Evolutionary conservation across 2,888 invertebrate species (phyloP), one percentile per base, ranked within the genome.

Genomic region (Xanthia togata): DNA sequence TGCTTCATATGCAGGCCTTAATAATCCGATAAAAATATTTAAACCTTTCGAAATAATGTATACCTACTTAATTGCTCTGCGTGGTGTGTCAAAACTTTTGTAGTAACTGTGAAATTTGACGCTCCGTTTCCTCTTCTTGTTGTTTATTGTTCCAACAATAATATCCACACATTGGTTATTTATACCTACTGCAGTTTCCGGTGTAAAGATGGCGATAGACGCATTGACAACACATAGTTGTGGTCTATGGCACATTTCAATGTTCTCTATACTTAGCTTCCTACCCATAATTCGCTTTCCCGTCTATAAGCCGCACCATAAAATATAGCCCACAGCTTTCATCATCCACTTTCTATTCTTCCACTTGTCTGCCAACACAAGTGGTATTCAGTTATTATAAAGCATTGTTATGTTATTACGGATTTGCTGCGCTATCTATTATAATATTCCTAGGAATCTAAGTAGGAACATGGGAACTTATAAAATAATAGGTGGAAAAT

Each of bases 321-420:
- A 81, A 78, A 64, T 72, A 73, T 73, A 71, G 53, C 26, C 62
- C 62, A 65, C 57, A 59, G 63, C 86, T 79, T 84, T 73, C 82
- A 65, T 80, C 64, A 35, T 78, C 59, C 47, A 84, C 84, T 84
- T 84, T 84, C 84, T 73, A 83, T 50, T 35, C 12, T 50, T 62
- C 38, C 62, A 35, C 65, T 72, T 63, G 50, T 60, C 53, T 62
- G 38, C 63, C 69, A 84, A 68, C 35, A 70, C n/a, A 59, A 62
- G 64, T 60, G 60, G 60, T 79, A 41, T 64, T 83, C 74, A 74
- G 23, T 65, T 65, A 44, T 53, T 68, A 35, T 72, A 72, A 62
- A 70, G 70, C 76, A 76, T 84, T 81, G 67, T 70, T 76, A 82
- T 84, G 67, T 70, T 81, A 82, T 84, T 81, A 81, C 72, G 41